Conservation (phyloP, 2,113 vertebrate genomes). For the Phocoena sinus region DNA sequence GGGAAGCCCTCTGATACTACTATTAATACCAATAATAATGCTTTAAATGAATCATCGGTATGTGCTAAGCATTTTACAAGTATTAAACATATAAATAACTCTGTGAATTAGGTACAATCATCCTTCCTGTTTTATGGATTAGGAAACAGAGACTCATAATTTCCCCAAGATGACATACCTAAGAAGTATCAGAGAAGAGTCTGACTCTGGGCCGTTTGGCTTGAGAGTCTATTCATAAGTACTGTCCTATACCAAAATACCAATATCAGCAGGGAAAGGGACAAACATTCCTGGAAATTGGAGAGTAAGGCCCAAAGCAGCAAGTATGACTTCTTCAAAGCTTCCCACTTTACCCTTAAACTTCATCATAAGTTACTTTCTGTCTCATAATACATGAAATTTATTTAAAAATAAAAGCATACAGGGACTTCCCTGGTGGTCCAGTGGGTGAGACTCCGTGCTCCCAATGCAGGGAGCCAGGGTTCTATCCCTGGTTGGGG, state of each 20-base stretch:
- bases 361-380: background rate
- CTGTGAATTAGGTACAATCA: conserved; percentile 1
- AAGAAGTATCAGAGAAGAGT: background rate
- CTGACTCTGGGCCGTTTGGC: background rate
- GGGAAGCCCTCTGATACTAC: background rate
- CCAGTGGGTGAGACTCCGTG: too few relatives aligned
- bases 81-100: background rate
- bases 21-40: background rate
- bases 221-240: background rate
- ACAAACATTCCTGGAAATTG: background rate
- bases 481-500: too few relatives aligned
- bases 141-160: conserved; percentile 33
- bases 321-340: background rate
- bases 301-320: background rate
- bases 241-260: background rate
- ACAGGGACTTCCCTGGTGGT: too few relatives aligned
- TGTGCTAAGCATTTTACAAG: background rate
- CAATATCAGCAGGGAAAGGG: background rate
- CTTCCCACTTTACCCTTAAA: background rate
- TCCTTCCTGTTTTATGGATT: conserved; percentile 41
- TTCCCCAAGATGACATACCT: background rate
- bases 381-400: background rate
- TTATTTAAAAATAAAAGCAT: background rate
- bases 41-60: background rate
- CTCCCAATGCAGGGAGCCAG: too few relatives aligned